Conservation (phyloP, 2,797 vertebrate genomes). For the Dendrocincla tyrannina region DNA sequence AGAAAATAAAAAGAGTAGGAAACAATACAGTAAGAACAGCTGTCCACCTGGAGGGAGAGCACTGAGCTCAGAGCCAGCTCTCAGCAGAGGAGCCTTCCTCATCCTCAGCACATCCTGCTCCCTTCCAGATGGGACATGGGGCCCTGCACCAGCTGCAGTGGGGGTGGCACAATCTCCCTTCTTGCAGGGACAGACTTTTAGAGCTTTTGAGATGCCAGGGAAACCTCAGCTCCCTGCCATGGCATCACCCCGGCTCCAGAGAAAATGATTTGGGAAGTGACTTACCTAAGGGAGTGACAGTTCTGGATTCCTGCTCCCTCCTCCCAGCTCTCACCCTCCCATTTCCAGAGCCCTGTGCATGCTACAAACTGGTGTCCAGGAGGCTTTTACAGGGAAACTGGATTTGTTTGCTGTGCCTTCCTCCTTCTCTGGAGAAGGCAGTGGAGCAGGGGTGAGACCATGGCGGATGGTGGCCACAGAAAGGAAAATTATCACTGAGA, state of each 20-base stretch:
- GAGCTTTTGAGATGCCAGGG: not conserved
- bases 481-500: not conserved
- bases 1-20: conserved; percentile 72
- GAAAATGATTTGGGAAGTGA: not conserved
- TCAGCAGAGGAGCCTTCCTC: not conserved
- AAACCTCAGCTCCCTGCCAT: not conserved
- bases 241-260: not conserved
- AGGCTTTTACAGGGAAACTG: not conserved
- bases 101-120: not conserved
- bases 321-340: not conserved
- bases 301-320: not conserved
- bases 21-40: conserved; percentile 44
- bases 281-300: not conserved
- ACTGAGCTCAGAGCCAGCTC: not conserved
- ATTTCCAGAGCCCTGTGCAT: not conserved
- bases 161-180: not conserved
- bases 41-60: not conserved
- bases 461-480: not conserved
- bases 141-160: not conserved
- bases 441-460: not conserved
- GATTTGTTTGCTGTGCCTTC: not conserved
- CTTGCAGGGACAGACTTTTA: not conserved
- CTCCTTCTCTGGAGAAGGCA: not conserved
- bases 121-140: not conserved
- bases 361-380: not conserved